These are phyloP conservation scores for Anarrhichthys ocellatus DNA, from an alignment of 2,113 vertebrate species.

Conservation along the genomic window DNA sequence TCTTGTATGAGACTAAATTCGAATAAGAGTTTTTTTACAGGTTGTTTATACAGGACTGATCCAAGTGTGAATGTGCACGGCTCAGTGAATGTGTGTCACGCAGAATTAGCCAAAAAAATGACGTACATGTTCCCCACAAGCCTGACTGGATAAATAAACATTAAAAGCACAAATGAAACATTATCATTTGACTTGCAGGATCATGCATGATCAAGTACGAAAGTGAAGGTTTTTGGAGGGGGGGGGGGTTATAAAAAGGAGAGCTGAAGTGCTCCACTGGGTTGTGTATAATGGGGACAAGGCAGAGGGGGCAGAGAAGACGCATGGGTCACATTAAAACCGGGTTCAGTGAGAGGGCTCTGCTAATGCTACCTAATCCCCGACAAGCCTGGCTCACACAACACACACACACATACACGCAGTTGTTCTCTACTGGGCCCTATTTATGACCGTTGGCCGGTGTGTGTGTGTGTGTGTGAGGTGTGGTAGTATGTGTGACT, in stretches of 20 bases:
- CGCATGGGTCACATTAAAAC: slow-evolving; percentile 75
- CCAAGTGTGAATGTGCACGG: slow-evolving; percentile 1
- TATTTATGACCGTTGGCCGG: slow-evolving; percentile 58
- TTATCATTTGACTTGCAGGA: slow-evolving; percentile 18
- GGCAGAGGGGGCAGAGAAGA: slow-evolving; percentile 50
- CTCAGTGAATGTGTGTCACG: slow-evolving; percentile 18
- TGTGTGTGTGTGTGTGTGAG: slow-evolving; percentile 23
- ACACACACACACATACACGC: slow-evolving; percentile 23
- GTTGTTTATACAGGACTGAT: neutral
- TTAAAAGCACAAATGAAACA: neutral
- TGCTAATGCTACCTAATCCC: slow-evolving; percentile 69
- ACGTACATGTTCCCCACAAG: neutral
- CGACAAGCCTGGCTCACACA: slow-evolving; percentile 54
- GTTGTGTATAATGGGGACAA: slow-evolving; percentile 64
- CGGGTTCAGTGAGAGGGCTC: slow-evolving; percentile 76
- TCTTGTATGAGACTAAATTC: neutral
- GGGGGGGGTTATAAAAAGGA: slow-evolving; percentile 15
- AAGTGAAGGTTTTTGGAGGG: slow-evolving; percentile 23
- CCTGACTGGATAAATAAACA: slow-evolving; percentile 34
- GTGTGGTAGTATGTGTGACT: slow-evolving; percentile 53
- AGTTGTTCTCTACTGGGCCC: slow-evolving; percentile 47
- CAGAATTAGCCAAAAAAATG: neutral
- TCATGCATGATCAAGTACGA: slow-evolving; percentile 9
- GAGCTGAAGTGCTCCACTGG: slow-evolving; percentile 70
- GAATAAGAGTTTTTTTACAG: slow-evolving; percentile 12